Evolutionary conservation across 2,113 vertebrate genomes (phyloP), one percentile per base, ranked within the genome.

Genomic region (Mastomys coucha): DNA sequence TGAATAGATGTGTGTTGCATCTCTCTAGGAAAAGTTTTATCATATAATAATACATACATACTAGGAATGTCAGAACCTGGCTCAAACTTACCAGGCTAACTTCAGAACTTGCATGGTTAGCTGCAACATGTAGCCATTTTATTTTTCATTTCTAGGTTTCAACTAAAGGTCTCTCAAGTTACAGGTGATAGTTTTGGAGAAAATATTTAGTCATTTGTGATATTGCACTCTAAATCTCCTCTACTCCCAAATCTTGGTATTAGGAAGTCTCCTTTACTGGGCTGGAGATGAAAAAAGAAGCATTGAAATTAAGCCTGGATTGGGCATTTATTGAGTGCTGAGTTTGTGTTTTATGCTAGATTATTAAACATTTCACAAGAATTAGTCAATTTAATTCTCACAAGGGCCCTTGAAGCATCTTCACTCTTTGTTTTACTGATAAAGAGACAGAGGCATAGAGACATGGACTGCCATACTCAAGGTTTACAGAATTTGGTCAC

Each of bases 261-360:
- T 65, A 31, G 16, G 93, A 91, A 45, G n/a, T 9, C 2, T 89
- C 51, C 81, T 82, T 91, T 73, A 28, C 16, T 24, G 77, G 58
- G 24, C 8, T 33, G 6, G 28, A 9, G 42, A 20, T 39, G 67
- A 73, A 31, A 76, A 76, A 80, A 16, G 26, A 49, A 76, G 58
- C 26, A 22, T 3, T 42, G n/a, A 53, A 31, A n/a, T 0, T 10
- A 70, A 90, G 16, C 45, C 76, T 22, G 49, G 17, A 90, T n/a
- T 31, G 78, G 65, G 6, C n/a, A 78, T 91, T 87, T 97, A 82
- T 45, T 42, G 60, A 92, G 72, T 85, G n/a, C n/a, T 11, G 10
- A 93, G 24, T 28, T 22, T 91, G 9, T 76, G 51, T 53, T 73
- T 88, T 85, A 75, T 42, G 7, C 24, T 75, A 10, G 31, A 4